Percentiles rank a stretch among this genome's conserved stretches.
These are phyloP conservation scores for Elysia crispata DNA, from an alignment of 2,888 invertebrate genomes.

Conservation along the genomic window DNA sequence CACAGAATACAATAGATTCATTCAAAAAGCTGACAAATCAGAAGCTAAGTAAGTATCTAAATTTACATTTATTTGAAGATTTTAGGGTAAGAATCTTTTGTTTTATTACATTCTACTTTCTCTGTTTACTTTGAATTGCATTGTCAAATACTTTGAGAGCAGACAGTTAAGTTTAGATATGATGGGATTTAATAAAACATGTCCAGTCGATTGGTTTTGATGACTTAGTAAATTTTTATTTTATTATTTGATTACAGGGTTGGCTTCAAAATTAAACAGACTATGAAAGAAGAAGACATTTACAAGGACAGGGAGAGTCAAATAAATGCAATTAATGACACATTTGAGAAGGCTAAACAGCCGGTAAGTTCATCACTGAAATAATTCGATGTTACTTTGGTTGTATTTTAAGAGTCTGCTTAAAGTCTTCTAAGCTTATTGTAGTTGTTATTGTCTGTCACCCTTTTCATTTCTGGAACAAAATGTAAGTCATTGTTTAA, in stretches of 20 bases:
- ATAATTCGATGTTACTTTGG: too few relatives aligned
- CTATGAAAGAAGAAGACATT: conserved; percentile 90
- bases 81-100: background rate
- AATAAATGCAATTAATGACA: conserved; percentile 97
- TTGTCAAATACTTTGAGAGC: background rate
- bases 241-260: conserved; percentile 79
- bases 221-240: background rate
- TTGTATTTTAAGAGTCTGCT: too few relatives aligned
- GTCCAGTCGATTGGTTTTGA: background rate
- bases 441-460: conserved; percentile 7
- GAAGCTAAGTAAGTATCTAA: conserved; percentile 87
- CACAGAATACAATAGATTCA: conserved; percentile 98
- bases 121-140: background rate
- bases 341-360: conserved; percentile 90
- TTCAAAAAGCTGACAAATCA: conserved; percentile 94
- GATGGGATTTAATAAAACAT: background rate
- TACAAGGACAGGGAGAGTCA: conserved; percentile 98
- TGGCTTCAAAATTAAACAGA: conserved; percentile 97
- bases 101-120: too few relatives aligned
- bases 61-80: background rate
- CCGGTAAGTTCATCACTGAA: conserved; percentile 75
- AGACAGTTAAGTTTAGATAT: background rate
- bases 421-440: background rate
- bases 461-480: too few relatives aligned
- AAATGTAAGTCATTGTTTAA: too few relatives aligned